A percentile compares a stretch with the other conserved stretches of the same genome.
phyloP scores from a whole-genome alignment of 2,888 invertebrate species.

The Eudasyphora cyanicolor region DNA sequence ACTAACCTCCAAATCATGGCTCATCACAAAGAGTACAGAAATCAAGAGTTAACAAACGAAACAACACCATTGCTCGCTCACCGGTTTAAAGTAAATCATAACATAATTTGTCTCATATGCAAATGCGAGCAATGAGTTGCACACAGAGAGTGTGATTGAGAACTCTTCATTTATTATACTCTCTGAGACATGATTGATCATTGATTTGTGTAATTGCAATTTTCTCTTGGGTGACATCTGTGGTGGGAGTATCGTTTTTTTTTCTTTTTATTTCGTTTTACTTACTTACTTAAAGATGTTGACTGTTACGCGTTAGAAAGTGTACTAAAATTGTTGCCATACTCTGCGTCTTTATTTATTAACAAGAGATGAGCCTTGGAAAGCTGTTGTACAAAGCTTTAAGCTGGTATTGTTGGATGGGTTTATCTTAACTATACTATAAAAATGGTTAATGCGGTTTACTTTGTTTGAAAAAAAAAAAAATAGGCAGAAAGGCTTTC shows the following conservation, averaged over 20 bases:
- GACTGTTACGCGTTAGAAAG: background rate
- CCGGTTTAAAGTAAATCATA: background rate
- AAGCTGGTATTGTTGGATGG: background rate
- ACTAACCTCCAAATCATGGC: slow-evolving; percentile 24
- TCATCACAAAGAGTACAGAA: background rate
- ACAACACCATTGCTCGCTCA: background rate
- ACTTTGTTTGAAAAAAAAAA: background rate
- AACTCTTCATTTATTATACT: no score
- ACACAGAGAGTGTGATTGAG: no score
- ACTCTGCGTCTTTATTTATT: background rate
- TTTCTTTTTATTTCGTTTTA: slow-evolving; percentile 38
- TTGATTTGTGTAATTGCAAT: background rate
- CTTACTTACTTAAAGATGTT: slow-evolving; percentile 6
- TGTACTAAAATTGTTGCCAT: background rate
- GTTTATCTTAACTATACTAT: background rate
- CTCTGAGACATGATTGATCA: background rate
- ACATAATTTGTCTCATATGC: background rate
- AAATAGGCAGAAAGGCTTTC: background rate
- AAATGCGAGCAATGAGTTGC: background rate
- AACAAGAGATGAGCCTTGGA: background rate
- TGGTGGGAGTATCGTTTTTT: slow-evolving; percentile 12
- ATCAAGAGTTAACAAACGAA: background rate
- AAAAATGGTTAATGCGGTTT: background rate
- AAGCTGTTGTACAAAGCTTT: background rate
- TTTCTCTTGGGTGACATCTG: background rate